phyloP scores from a whole-genome alignment of 2,113 vertebrate species.

The Alligator sinensis region DNA sequence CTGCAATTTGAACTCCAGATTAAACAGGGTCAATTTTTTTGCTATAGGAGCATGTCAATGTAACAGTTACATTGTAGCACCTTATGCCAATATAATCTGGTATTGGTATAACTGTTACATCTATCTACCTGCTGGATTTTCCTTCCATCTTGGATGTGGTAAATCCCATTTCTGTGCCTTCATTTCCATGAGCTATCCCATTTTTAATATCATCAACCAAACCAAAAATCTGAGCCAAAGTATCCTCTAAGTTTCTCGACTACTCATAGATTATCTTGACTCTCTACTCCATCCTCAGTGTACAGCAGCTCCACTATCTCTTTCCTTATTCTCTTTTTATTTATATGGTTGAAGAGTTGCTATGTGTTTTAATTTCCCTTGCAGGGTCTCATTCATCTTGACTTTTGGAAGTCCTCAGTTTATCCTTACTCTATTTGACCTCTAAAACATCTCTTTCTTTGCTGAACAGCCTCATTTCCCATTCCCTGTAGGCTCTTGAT shows the following conservation, averaged over 20 bases:
- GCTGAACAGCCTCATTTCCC: not conserved
- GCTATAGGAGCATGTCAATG: too few relatives aligned
- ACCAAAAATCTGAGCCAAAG: not conserved
- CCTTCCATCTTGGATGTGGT: not conserved
- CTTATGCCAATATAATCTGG: too few relatives aligned
- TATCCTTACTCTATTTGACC: not conserved
- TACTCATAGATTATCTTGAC: conserved; percentile 22
- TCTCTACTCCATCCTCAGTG: not conserved
- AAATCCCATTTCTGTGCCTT: not conserved
- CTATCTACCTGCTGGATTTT: not conserved
- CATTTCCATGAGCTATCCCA: too few relatives aligned
- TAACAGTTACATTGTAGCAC: too few relatives aligned
- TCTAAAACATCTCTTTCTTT: not conserved
- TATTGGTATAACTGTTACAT: too few relatives aligned
- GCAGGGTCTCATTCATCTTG: conserved; percentile 19
- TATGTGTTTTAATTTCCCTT: conserved; percentile 56
- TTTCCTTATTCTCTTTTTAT: conserved; percentile 55
- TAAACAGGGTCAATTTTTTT: too few relatives aligned
- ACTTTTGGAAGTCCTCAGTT: conserved; percentile 46
- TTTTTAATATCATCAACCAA: too few relatives aligned
- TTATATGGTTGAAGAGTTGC: conserved; percentile 33
- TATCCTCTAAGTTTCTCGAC: not conserved
- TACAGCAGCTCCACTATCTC: conserved; percentile 22
- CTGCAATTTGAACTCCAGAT: too few relatives aligned
- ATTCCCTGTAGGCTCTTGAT: not conserved